Conservation (phyloP, 2,888 invertebrate genomes). For the Plusia festucae region DNA sequence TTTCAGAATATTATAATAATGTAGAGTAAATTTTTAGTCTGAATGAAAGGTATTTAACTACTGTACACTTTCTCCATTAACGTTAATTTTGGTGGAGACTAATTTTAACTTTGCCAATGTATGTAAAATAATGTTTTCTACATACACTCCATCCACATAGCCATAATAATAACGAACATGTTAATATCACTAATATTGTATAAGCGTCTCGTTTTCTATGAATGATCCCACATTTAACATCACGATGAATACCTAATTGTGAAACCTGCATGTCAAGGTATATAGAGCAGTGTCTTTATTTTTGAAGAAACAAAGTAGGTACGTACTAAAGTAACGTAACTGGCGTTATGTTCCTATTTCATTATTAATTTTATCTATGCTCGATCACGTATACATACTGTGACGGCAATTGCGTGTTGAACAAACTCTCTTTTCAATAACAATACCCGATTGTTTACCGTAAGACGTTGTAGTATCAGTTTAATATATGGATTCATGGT, state of each 20-base stretch:
- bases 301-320: conserved; percentile 34
- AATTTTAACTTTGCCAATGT: too few relatives aligned
- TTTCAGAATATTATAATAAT: too few relatives aligned
- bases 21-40: too few relatives aligned
- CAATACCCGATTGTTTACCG: conserved; percentile 69
- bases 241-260: conserved; percentile 12
- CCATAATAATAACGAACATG: background rate
- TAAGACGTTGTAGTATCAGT: conserved; percentile 68
- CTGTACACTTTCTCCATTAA: too few relatives aligned
- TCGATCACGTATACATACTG: conserved; percentile 52
- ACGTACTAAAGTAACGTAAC: conserved; percentile 33
- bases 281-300: conserved; percentile 35
- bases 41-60: too few relatives aligned
- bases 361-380: conserved; percentile 53
- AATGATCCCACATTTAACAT: conserved; percentile 16
- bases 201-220: background rate
- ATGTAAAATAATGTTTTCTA: too few relatives aligned
- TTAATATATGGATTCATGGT: conserved; percentile 74
- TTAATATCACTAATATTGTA: background rate
- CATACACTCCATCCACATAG: background rate
- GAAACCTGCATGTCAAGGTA: conserved; percentile 10
- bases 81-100: too few relatives aligned
- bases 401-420: conserved; percentile 45
- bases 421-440: conserved; percentile 70
- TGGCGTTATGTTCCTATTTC: conserved; percentile 34